phyloP scores from a whole-genome alignment of 1,140 invertebrate species.

The Drosophila seguyi region DNA sequence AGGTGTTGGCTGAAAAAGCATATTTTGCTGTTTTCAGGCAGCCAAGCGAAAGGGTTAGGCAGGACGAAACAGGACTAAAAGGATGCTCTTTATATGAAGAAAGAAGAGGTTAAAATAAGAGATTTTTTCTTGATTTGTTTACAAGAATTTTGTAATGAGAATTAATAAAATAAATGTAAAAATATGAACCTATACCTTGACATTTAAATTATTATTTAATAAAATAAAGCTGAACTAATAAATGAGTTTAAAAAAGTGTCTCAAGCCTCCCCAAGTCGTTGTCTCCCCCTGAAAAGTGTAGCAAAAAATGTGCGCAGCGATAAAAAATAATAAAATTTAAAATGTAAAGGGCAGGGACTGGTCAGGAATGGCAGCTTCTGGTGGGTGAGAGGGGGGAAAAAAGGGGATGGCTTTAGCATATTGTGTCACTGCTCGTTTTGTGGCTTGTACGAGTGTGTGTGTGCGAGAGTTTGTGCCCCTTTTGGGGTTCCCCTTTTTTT shows the following conservation, averaged over 20 bases:
- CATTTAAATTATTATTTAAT: background rate
- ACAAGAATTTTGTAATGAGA: background rate
- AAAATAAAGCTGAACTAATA: background rate
- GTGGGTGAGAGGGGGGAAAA: background rate
- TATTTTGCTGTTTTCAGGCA: constrained; percentile 64
- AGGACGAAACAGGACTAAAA: background rate
- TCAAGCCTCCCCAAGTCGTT: background rate
- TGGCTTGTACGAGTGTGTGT: constrained; percentile 49
- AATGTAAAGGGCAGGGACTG: constrained; percentile 51
- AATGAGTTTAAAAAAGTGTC: background rate
- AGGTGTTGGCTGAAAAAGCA: constrained; percentile 55
- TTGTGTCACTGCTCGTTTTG: constrained; percentile 78
- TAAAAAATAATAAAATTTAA: constrained; percentile 78
- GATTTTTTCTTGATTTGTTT: background rate
- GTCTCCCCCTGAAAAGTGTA: background rate
- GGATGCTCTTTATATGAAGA: constrained; percentile 3
- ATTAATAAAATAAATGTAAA: no score
- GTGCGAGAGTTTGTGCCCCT: constrained; percentile 9
- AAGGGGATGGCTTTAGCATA: constrained; percentile 53
- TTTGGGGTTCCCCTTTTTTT: constrained; percentile 6
- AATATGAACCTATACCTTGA: background rate
- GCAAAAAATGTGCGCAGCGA: constrained; percentile 53
- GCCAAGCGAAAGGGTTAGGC: constrained; percentile 61
- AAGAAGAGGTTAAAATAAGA: accelerated
- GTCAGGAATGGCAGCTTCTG: constrained; percentile 2